A percentile compares a stretch with the other conserved stretches of the same genome.
phyloP scores from a whole-genome alignment of 2,888 invertebrate genomes.

The Amorpha juglandis region DNA sequence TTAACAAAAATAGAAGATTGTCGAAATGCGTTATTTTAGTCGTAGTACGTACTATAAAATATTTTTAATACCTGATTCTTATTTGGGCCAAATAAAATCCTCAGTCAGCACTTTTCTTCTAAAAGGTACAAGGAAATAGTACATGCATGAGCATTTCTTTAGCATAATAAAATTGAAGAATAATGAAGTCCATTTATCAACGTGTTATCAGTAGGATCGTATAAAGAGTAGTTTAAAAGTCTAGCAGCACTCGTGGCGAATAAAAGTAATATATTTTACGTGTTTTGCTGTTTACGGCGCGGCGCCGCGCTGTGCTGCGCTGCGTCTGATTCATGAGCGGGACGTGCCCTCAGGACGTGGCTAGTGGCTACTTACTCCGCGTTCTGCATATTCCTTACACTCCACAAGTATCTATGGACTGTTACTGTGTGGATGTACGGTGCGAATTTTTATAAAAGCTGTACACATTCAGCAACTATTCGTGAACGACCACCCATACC shows the following conservation, averaged over 20 bases:
- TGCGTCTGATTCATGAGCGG: not conserved
- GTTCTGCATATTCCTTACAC: not conserved
- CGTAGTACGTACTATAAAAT: too few species aligned
- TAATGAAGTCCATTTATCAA: slow-evolving; percentile 4
- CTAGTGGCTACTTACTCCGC: not conserved
- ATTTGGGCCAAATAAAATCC: too few species aligned
- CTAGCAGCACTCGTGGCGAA: slow-evolving; percentile 5
- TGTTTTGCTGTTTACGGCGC: slow-evolving; percentile 27
- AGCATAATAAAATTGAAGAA: slow-evolving; percentile 2
- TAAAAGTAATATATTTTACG: slow-evolving; percentile 29
- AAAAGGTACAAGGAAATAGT: not conserved
- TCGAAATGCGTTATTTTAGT: too few species aligned
- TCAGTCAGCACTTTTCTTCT: not conserved
- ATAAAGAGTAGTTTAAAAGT: slow-evolving; percentile 9
- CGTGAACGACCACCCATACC: too few species aligned
- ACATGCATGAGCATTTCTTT: not conserved
- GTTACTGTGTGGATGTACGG: too few species aligned
- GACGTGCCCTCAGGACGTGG: slow-evolving; percentile 9
- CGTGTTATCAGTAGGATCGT: not conserved
- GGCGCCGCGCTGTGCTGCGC: slow-evolving; percentile 16
- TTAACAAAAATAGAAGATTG: too few species aligned
- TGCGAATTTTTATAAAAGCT: too few species aligned
- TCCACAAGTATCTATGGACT: too few species aligned
- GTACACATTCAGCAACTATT: too few species aligned
- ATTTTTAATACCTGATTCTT: too few species aligned